Percentiles rank a stretch among this genome's conserved stretches.
Conservation (phyloP, 2,113 vertebrate species). For the Oryzias javanicus region DNA sequence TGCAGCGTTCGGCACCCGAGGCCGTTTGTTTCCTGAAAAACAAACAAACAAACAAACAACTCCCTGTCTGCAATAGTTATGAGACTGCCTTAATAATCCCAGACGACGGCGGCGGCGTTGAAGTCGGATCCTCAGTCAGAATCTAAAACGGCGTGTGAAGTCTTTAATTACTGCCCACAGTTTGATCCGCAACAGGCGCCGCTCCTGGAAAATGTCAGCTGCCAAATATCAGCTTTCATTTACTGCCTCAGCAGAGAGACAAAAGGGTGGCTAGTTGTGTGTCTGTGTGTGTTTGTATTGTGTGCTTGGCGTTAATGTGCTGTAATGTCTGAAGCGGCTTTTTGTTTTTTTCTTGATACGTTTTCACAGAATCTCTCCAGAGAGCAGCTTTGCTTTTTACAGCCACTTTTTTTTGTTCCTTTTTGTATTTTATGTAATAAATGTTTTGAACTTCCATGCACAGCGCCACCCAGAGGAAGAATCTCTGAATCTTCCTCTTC, state of each 20-base stretch:
- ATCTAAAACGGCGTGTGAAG: conserved; percentile 9
- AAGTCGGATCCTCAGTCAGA: conserved; percentile 9
- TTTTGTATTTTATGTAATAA: no score
- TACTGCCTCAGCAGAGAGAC: conserved; percentile 35
- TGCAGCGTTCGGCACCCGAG: conserved; percentile 67
- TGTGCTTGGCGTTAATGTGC: conserved; percentile 15
- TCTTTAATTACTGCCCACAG: conserved; percentile 27
- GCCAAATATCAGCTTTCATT: conserved; percentile 33
- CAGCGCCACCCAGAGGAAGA: no score
- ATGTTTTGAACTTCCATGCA: no score
- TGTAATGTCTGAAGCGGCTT: conserved; percentile 26
- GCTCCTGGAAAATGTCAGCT: conserved; percentile 31
- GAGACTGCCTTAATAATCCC: conserved; percentile 95
- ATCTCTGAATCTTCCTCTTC: no score
- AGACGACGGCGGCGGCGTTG: conserved; percentile 55
- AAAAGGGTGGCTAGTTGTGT: conserved; percentile 18
- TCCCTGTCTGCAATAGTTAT: conserved; percentile 93
- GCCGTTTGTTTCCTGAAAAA: conserved; percentile 86
- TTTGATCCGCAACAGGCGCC: conserved; percentile 22
- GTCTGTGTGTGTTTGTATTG: conserved; percentile 15
- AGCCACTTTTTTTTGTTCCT: no score
- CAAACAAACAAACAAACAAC: conserved; percentile 73
- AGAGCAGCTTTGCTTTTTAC: no score
- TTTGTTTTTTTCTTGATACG: no score
- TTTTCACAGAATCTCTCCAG: no score